Evolutionary conservation across 2,113 vertebrate species (phyloP), one percentile per base, ranked within the genome.

Genomic region (Pelecanoides urinatrix): DNA sequence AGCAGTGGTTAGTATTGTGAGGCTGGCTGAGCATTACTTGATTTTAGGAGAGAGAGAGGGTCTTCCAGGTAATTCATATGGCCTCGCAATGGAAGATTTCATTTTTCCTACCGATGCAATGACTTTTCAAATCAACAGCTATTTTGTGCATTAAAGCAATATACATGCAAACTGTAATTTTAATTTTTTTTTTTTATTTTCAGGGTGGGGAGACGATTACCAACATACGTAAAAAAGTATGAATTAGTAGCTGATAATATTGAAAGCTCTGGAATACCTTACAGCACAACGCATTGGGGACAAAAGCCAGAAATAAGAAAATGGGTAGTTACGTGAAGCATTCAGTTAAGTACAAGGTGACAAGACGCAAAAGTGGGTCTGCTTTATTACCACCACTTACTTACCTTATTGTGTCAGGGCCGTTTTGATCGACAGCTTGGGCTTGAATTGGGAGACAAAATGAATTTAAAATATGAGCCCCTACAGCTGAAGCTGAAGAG

Each of bases 321-420:
- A 75, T 7, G 32, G 7, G 25, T n/a, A 45, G 42, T 52, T 81
- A 52, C 10, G 6, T 0, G 0, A 70, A 76, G 5, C 49, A 16
- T 76, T 88, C 49, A 30, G 23, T 29, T 56, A 76, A 63, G 27
- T 38, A 34, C 44, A 88, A 70, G 5, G 19, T 63, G 11, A 76
- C 15, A 63, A 87, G 63, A 58, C 21, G 30, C 70, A 70, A 70
- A 87, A 50, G 47, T 44, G n/a, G 8, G 18, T 63, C n/a, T 56
- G 30, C 36, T 82, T 75, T 63, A 36, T 71, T 88, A 49, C 27
- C 25, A 58, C 11, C 32, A 50, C 19, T 75, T 82, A 65, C 12
- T 75, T 82, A 65, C 14, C 4, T 50, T 44, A 34, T 12, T 71
- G 16, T 30, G 44, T 26, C 44, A 76, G 38, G n/a, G 9, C 11